Conservation (phyloP, 1,140 invertebrate genomes). For the Anoplolepis gracilipes region DNA sequence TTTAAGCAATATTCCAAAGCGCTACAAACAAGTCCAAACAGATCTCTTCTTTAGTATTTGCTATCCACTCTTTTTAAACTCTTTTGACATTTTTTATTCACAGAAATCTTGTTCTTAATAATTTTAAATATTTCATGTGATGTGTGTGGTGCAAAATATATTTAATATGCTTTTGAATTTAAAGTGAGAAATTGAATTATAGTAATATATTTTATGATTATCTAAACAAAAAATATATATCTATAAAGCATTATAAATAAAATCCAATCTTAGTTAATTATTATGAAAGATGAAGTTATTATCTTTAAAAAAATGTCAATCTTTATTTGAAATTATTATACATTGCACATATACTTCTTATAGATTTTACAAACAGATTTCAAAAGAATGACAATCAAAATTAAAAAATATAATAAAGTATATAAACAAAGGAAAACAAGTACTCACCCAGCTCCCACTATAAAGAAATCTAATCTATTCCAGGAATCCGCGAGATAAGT, state of each 20-base stretch:
- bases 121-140: neutral
- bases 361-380: neutral
- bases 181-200: neutral
- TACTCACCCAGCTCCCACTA: constrained; percentile 97
- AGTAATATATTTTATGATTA: neutral
- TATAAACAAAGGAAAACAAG: neutral
- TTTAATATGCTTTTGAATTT: neutral
- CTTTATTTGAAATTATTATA: neutral
- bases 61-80: neutral
- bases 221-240: neutral
- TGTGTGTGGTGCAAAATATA: neutral
- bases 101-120: neutral
- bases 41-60: neutral
- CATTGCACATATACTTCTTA: neutral
- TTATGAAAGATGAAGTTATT: neutral
- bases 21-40: constrained; percentile 86
- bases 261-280: neutral
- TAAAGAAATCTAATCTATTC: constrained; percentile 99
- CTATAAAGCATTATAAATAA: neutral
- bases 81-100: neutral
- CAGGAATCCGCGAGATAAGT: constrained; percentile 99
- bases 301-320: neutral
- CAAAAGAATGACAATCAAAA: constrained; percentile 6
- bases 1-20: constrained; percentile 97
- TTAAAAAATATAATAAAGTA: neutral